phyloP scores from a whole-genome alignment of 1,140 invertebrate genomes.

The Amphibalanus amphitrite region DNA sequence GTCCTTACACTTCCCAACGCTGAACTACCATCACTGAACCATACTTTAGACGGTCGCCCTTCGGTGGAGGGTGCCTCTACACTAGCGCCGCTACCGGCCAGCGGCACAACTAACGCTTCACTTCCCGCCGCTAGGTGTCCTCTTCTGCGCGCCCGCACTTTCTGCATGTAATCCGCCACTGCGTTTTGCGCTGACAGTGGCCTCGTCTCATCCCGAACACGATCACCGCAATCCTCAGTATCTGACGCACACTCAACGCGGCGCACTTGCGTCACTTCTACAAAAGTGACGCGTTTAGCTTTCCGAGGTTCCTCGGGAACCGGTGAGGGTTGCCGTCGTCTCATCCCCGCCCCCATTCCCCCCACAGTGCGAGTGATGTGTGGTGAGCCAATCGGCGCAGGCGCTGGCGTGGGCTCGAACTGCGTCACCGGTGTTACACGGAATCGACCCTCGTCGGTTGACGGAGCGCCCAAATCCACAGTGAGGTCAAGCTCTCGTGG shows the following conservation, averaged over 20 bases:
- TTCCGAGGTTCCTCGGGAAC: background rate
- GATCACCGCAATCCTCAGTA: background rate
- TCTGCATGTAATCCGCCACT: background rate
- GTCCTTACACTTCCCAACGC: background rate
- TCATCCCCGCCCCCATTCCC: no score
- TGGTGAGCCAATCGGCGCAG: background rate
- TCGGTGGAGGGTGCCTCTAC: background rate
- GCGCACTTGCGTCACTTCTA: background rate
- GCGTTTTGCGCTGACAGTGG: background rate
- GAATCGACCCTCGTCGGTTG: background rate
- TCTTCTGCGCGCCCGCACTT: background rate
- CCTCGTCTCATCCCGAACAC: background rate
- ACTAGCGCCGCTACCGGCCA: background rate
- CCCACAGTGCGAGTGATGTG: background rate
- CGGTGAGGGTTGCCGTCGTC: no score
- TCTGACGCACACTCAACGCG: background rate
- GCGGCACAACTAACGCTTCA: background rate
- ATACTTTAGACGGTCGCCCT: background rate
- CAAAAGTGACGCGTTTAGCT: background rate
- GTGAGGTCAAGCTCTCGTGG: background rate
- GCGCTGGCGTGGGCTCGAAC: background rate
- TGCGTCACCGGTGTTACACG: background rate
- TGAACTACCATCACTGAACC: background rate
- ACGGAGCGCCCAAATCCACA: background rate
- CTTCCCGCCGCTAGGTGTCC: background rate